A percentile compares a stretch with the other conserved stretches of the same genome.
phyloP scores from a whole-genome alignment of 2,797 vertebrate species.

The Diglossa cyanea region DNA sequence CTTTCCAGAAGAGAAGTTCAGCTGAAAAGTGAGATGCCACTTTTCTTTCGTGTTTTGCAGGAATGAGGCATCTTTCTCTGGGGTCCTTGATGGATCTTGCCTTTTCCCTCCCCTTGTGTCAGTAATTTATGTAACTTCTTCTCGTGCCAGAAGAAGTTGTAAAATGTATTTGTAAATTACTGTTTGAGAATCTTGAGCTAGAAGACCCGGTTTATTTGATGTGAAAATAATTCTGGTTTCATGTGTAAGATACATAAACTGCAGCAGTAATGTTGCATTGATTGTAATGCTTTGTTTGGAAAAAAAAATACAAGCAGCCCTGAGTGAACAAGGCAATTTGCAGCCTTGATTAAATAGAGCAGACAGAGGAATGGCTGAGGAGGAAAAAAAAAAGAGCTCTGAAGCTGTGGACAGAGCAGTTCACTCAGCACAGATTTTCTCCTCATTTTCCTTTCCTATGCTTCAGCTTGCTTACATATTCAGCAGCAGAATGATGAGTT shows the following conservation, averaged over 20 bases:
- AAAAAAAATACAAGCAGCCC: neutral
- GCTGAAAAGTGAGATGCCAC: neutral
- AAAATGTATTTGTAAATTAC: neutral
- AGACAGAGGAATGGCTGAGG: neutral
- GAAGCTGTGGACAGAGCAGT: neutral
- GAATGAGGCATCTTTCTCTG: neutral
- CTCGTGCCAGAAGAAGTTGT: neutral
- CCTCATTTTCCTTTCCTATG: neutral
- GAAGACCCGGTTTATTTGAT: neutral
- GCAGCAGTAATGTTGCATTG: neutral
- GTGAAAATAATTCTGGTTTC: slow-evolving; percentile 1
- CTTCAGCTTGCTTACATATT: neutral
- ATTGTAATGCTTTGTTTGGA: neutral
- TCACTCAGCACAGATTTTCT: neutral
- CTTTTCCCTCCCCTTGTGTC: neutral
- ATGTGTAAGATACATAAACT: neutral
- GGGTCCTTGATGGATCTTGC: neutral
- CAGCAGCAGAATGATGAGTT: neutral
- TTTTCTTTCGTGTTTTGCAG: neutral
- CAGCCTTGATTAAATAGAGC: neutral
- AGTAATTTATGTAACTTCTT: neutral
- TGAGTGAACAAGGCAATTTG: neutral
- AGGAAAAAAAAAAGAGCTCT: neutral
- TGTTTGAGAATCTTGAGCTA: neutral
- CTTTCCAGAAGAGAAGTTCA: neutral